Evolutionary conservation across 2,888 invertebrate species (phyloP), one percentile per base, ranked within the genome.

Genomic region (Syritta pipiens): DNA sequence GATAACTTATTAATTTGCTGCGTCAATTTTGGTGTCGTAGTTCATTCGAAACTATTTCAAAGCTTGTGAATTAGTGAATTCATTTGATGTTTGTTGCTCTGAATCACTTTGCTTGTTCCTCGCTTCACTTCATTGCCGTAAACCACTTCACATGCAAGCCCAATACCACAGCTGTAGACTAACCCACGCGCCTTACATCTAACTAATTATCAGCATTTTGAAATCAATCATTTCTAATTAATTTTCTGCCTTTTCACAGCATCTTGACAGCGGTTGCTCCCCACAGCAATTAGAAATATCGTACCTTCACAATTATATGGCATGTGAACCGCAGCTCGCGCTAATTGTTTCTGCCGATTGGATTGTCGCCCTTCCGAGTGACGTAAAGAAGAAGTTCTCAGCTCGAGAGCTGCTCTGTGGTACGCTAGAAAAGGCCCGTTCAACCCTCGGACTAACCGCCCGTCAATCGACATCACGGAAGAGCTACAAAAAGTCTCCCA

Each of bases 311-410:
- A 82, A 83, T 4, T 88, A 86, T 55, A 82, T 85, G 69, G 55
- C 68, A 42, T 84, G 84, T 81, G 84, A 86, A 4, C 81, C 86
- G 1, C 14, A 48, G 1, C 65, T 85, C 28, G 74, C 85, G 2
- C 84, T 88, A 62, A 84, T 87, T 49, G 69, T 86, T 9, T 84
- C 87, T 6, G 86, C 85, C 14, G 85, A 86, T 71, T 85, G 85
- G 83, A 83, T 87, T 42, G 44, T 48, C 9, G 77, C 82, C 3
- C 59, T 84, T 60, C 37, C 83, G 5, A 82, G 79, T 65, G 85
- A 85, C 35, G 71, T 72, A 1, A 84, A 83, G 28, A 84, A 84
- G 51, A 85, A 84, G 63, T 83, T 84, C 26, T 84, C 84, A 4
- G 63, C 85, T 3, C 74, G 67, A 20, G 84, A 85, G 12, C 60